Evolutionary conservation across 2,888 invertebrate genomes (phyloP).

Genomic region (Lasioglossum morio): DNA sequence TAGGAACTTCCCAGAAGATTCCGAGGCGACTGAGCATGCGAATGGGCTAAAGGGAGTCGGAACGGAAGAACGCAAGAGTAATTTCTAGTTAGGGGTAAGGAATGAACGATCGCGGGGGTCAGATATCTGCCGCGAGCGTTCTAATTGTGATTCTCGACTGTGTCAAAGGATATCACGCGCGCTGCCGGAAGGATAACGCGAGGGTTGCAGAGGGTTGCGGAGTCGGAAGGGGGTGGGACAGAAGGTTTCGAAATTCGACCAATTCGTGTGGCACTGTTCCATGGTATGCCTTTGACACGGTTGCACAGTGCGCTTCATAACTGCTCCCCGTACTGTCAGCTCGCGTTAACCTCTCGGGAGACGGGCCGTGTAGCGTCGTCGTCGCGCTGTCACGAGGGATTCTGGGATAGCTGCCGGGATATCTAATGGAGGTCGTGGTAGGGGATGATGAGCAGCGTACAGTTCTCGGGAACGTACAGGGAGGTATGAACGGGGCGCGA

Average conservation of each 20-base stretch:
- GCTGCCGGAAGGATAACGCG: neutral
- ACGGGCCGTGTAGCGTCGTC: constrained; percentile 53
- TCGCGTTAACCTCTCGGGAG: constrained; percentile 56
- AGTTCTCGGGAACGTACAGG: neutral
- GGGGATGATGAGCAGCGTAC: neutral
- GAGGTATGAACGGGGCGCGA: neutral
- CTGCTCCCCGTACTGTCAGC: constrained; percentile 46
- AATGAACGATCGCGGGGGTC: neutral
- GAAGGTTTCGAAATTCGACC: constrained; percentile 51
- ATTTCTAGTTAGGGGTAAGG: neutral
- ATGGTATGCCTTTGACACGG: constrained; percentile 55
- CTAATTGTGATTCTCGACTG: constrained; percentile 13
- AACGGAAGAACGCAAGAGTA: neutral
- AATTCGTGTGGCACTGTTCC: constrained; percentile 33
- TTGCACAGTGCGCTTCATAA: constrained; percentile 38
- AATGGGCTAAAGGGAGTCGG: neutral
- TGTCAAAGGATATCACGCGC: constrained; percentile 12
- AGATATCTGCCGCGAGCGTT: neutral
- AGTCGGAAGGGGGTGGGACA: neutral
- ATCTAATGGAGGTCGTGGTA: constrained; percentile 30
- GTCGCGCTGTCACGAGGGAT: constrained; percentile 49
- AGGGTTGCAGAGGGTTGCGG: neutral
- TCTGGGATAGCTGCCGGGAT: constrained; percentile 39
- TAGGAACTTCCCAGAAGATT: neutral
- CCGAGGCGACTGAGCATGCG: neutral